Evolutionary conservation across 2,888 invertebrate genomes (phyloP).

Genomic region (Ormyrus pomaceus): DNA sequence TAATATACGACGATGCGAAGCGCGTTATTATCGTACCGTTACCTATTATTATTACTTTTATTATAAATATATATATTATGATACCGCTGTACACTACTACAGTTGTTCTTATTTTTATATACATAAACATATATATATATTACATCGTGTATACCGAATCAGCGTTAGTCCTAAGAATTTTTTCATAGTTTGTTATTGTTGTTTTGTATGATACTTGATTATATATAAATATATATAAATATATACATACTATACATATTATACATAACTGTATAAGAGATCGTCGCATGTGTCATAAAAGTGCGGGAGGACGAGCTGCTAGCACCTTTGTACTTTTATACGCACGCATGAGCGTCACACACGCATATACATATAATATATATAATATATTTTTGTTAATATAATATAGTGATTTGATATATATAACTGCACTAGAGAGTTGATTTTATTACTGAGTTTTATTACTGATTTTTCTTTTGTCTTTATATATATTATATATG

Average conservation of each 20-base stretch:
- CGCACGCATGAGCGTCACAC: slow-evolving; percentile 55
- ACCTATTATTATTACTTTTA: slow-evolving; percentile 58
- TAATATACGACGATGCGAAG: slow-evolving; percentile 47
- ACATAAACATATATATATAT: slow-evolving; percentile 53
- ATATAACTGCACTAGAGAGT: slow-evolving; percentile 57
- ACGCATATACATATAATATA: slow-evolving; percentile 53
- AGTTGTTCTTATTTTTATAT: slow-evolving; percentile 59
- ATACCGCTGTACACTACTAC: slow-evolving; percentile 53
- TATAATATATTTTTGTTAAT: slow-evolving; percentile 59
- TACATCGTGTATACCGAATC: slow-evolving; percentile 60
- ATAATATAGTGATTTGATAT: slow-evolving; percentile 57
- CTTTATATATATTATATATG: slow-evolving; percentile 40
- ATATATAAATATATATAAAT: slow-evolving; percentile 54
- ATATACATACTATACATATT: slow-evolving; percentile 56
- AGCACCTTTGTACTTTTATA: slow-evolving; percentile 60
- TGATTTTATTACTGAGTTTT: slow-evolving; percentile 56
- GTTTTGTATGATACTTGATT: slow-evolving; percentile 72
- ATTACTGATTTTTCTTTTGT: slow-evolving; percentile 50
- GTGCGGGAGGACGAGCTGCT: slow-evolving; percentile 56
- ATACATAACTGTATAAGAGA: slow-evolving; percentile 56
- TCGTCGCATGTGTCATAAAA: slow-evolving; percentile 59
- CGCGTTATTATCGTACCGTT: slow-evolving; percentile 54
- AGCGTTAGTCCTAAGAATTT: slow-evolving; percentile 65
- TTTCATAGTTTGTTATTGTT: slow-evolving; percentile 75
- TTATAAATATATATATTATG: slow-evolving; percentile 57